A percentile compares a stretch with the other conserved stretches of the same genome.
phyloP scores from a whole-genome alignment of 2,113 vertebrate genomes.

The Hystrix cristata region DNA sequence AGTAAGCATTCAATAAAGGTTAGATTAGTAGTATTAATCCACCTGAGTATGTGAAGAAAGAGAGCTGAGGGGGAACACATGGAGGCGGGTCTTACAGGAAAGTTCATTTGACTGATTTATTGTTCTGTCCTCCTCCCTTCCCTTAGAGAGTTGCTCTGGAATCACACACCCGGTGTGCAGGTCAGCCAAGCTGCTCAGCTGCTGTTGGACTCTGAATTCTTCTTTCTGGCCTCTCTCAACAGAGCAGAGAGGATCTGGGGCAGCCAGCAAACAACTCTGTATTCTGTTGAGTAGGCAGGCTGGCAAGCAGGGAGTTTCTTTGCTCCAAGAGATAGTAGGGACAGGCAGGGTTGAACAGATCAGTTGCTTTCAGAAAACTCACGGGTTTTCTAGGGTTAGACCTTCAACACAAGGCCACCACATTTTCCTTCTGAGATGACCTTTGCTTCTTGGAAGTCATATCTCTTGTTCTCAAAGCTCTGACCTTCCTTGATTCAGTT shows the following conservation, averaged over 20 bases:
- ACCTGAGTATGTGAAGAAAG: not conserved
- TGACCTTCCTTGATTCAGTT: not conserved
- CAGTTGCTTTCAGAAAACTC: constrained; percentile 25
- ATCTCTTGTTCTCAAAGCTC: not conserved
- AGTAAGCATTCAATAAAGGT: not conserved
- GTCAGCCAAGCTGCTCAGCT: constrained; percentile 70
- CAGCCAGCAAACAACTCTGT: constrained; percentile 50
- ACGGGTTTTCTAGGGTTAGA: not conserved
- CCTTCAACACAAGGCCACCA: not conserved
- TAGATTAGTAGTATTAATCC: not conserved
- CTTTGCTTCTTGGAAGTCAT: not conserved
- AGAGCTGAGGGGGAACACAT: not conserved
- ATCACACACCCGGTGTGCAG: not conserved
- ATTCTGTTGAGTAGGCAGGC: constrained; percentile 42
- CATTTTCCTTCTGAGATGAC: not conserved
- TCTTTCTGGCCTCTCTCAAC: constrained; percentile 55
- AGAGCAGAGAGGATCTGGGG: constrained; percentile 57
- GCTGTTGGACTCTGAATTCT: constrained; percentile 56
- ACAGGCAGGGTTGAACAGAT: not conserved
- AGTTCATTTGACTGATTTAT: constrained; percentile 61
- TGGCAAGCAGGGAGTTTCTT: not conserved
- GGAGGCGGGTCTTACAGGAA: constrained; percentile 37
- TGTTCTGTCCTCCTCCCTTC: constrained; percentile 64
- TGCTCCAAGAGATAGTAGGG: constrained; percentile 56
- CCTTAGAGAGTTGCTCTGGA: constrained; percentile 75